These are phyloP conservation scores for Muraenolepis orangiensis DNA, from an alignment of 2,797 vertebrate species.

Conservation along the genomic window DNA sequence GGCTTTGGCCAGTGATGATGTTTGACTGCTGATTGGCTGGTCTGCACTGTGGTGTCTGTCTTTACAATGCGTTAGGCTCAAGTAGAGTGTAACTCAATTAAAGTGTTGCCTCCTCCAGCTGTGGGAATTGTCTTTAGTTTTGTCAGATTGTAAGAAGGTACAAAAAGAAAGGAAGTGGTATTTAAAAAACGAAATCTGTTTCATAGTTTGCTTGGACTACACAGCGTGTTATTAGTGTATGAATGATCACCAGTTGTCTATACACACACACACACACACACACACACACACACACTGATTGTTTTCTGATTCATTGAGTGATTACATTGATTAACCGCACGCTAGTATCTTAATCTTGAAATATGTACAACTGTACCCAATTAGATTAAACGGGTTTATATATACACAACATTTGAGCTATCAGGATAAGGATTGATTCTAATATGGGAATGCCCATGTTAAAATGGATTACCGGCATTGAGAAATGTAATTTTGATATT, in stretches of 20 bases:
- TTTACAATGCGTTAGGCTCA: neutral
- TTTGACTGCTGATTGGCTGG: neutral
- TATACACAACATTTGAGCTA: neutral
- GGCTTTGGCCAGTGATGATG: neutral
- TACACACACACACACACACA: too few relatives aligned
- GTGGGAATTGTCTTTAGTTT: slow-evolving; percentile 1
- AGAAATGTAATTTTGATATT: neutral
- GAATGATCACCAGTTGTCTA: neutral
- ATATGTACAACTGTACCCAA: neutral
- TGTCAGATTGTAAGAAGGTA: neutral
- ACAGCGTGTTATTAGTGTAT: neutral
- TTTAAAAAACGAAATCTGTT: too few relatives aligned
- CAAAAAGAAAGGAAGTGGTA: neutral
- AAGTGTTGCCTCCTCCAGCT: neutral
- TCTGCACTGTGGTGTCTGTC: neutral
- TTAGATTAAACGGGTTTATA: neutral
- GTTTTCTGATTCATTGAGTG: neutral
- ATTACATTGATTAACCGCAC: neutral
- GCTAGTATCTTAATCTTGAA: neutral
- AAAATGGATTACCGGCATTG: neutral
- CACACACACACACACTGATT: neutral
- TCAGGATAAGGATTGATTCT: neutral
- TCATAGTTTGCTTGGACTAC: neutral
- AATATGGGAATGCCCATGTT: neutral
- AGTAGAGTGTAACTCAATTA: neutral